Conservation (phyloP, 2,797 vertebrate genomes). For the Muscicapa striata region DNA sequence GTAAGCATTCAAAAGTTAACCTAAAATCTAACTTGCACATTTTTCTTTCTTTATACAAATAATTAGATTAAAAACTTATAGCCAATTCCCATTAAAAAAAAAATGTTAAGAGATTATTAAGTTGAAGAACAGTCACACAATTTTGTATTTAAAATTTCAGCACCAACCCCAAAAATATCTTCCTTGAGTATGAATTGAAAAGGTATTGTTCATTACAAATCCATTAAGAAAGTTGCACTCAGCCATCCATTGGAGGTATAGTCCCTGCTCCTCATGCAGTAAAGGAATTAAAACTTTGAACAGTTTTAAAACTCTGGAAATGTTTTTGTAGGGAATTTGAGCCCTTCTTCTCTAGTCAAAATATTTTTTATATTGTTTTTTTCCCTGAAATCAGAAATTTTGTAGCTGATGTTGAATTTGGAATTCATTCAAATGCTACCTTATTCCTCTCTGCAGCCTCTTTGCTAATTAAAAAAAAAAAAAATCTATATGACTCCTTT, state of each 20-base stretch:
- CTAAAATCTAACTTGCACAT: background rate
- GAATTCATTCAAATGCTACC: background rate
- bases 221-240: slow-evolving; percentile 10
- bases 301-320: background rate
- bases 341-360: background rate
- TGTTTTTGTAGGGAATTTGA: background rate
- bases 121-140: background rate
- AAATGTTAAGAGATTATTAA: background rate
- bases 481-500: background rate
- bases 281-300: background rate
- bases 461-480: background rate
- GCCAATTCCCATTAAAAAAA: background rate
- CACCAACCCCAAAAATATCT: background rate
- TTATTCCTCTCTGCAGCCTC: background rate
- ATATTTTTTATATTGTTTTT: background rate
- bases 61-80: background rate
- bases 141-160: slow-evolving; percentile 11
- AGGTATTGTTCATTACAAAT: background rate
- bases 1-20: background rate
- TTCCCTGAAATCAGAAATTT: background rate
- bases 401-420: background rate
- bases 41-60: background rate
- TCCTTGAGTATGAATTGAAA: slow-evolving; percentile 19
- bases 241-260: background rate
- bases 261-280: background rate